phyloP scores from a whole-genome alignment of 92 coral and sea anemone genomes.

The Phenganax stokvisi region DNA sequence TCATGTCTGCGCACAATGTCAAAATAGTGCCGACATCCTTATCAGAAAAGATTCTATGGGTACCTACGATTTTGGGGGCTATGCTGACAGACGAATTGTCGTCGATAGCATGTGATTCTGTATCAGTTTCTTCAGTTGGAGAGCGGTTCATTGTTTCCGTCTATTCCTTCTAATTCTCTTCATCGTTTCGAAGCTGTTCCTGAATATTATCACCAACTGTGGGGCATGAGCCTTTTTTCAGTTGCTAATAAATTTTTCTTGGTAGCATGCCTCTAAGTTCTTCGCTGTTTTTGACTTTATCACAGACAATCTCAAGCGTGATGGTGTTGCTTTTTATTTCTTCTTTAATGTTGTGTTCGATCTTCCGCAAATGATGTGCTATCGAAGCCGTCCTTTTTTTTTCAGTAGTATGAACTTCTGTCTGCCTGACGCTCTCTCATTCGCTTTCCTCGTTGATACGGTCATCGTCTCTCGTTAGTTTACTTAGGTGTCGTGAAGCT shows the following conservation, averaged over 20 bases:
- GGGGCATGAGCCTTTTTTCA: neutral
- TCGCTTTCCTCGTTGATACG: too few species aligned
- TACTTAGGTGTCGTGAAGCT: too few species aligned
- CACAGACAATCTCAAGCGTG: too few species aligned
- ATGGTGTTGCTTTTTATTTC: too few species aligned
- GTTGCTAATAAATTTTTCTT: neutral
- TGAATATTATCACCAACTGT: neutral
- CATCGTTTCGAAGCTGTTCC: neutral
- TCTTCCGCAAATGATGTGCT: too few species aligned
- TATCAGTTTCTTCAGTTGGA: conserved; percentile 6
- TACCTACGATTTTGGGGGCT: conserved; percentile 4
- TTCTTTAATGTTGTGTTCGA: too few species aligned
- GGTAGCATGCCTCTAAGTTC: neutral
- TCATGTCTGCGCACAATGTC: neutral
- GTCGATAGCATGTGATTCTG: too few species aligned
- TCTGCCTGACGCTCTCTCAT: too few species aligned
- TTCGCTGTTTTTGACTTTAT: too few species aligned
- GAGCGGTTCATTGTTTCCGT: neutral
- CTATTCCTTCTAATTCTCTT: neutral
- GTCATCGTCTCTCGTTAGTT: too few species aligned
- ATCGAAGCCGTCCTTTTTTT: too few species aligned
- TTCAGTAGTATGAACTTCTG: too few species aligned
- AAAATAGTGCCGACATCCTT: neutral
- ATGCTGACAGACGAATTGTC: conserved; percentile 11
- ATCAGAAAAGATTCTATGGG: neutral